Evolutionary conservation across 2,888 invertebrate species (phyloP).

Genomic region (Calephelis perditalis): DNA sequence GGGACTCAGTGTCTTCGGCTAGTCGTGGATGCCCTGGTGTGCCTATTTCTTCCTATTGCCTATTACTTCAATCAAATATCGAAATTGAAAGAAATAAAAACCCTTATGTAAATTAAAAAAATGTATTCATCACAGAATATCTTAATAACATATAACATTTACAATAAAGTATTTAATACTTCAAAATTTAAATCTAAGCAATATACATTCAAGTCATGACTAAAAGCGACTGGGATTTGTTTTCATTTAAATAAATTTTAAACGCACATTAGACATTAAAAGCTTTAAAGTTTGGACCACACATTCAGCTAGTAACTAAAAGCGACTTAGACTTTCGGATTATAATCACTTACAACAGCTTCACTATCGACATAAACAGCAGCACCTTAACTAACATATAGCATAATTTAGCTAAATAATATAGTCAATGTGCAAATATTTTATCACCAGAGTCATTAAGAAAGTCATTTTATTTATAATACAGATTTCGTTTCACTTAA

Average conservation of each 20-base stretch:
- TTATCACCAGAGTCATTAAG: too few relatives aligned
- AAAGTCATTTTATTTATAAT: too few relatives aligned
- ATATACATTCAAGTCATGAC: constrained; percentile 3
- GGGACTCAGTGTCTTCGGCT: too few relatives aligned
- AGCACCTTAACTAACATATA: too few relatives aligned
- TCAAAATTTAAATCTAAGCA: neutral
- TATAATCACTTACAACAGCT: neutral
- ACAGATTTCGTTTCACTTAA: too few relatives aligned
- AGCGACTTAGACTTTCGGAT: too few relatives aligned
- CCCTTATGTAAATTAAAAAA: neutral
- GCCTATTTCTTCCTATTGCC: too few relatives aligned
- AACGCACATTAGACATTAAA: neutral
- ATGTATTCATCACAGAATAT: constrained; percentile 13
- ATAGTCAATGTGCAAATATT: too few relatives aligned
- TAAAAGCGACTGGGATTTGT: constrained; percentile 1
- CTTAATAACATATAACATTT: constrained; percentile 15
- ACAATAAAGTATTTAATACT: constrained; percentile 12
- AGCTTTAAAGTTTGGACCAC: constrained; percentile 4
- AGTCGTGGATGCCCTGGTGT: too few relatives aligned
- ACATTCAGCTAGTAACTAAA: too few relatives aligned
- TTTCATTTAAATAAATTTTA: neutral
- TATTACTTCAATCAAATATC: too few relatives aligned
- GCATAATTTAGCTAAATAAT: too few relatives aligned
- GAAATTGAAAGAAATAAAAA: neutral
- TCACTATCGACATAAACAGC: neutral